Base-by-base conservation (phyloP, 1,140 invertebrate genomes). In the Drosophila melanogaster region DNA sequence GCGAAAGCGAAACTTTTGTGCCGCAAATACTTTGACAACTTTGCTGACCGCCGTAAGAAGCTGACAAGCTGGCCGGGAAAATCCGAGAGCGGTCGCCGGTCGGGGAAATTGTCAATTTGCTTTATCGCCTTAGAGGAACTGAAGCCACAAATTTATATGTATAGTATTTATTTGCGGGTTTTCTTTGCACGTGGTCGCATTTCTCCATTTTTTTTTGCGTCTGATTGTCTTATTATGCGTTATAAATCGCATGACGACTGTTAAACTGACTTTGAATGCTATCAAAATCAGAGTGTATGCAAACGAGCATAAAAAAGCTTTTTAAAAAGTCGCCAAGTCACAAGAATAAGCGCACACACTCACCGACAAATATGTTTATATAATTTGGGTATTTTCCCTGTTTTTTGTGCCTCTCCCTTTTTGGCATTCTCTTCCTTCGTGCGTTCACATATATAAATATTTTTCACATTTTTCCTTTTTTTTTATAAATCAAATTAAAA, bases 401-500 rank as follows among this genome's bases (percentile, higher is more conserved):
- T n/a, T 81, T 40, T 51, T 40, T 35, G 4, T 56, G 35, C 61
- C 43, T 54, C 15, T 38, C 47, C 44, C 24, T 41, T 57, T 54
- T 41, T 37, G 62, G 35, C 35, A 65, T 72, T 67, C 78, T 61
- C 78, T 78, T 78, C 61, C 58, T 69, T 50, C 65, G 64, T 77
- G 77, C 73, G 62, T 71, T 50, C 77, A 79, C 74, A 83, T 73
- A 87, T 79, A 77, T 61, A 62, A 35, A 64, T 78, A 56, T 81
- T 72, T 89, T 47, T 37, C 58, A 60, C 58, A 81, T 81, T 76
- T 73, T 62, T 73, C 51, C 54, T 75, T 70, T 55, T 80, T 80
- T 77, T 71, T 87, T 77, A 65, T 62, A 83, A 87, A 89, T 89
- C 79, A 83, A 89, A 87, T 87, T 87, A 89, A 89, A 89, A 84